Base-by-base conservation (phyloP, 2,888 invertebrate genomes). In the Drosophila buzzatii region DNA sequence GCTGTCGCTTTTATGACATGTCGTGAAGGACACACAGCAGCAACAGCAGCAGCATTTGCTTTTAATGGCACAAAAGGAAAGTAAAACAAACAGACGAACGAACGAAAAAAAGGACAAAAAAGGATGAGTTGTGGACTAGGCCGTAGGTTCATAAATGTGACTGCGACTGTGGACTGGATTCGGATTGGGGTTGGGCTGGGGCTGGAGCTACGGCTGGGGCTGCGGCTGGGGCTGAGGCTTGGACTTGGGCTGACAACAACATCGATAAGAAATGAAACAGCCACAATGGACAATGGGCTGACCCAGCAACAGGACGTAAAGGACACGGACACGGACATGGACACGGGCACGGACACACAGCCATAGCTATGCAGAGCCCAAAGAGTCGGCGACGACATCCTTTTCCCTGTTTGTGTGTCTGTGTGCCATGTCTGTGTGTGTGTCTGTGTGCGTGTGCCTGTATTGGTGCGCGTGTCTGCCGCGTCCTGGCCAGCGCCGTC, bases 381-480 rank as follows among this genome's bases (percentile, higher is more conserved):
- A 20, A 65, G 42, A 44, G 63, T 68, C 55, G 84, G 68, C 89
- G 84, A 69, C 89, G 89, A 84, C 90, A 90, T 85, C 89, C 85
- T 81, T 85, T 89, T 86, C 80, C 84, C 90, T 86, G 90, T 85
- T 90, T 77, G 80, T 71, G 69, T 57, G 41, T 41, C 35, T 55
- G 47, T 42, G 20, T 33, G 37, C 37, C 35, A 31, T 70, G 57
- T 53, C 56, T 69, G 65, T 68, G 51, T 65, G 39, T 8, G n/a
- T n/a, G 8, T 37, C 20, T 61, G n/a, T 60, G 53, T 59, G n/a
- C 49, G 45, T 53, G 66, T 57, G 65, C 57, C 73, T 70, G 90
- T 90, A 73, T 90, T 90, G 79, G 85, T 86, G 88, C 91, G 91
- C 85, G 85, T 86, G 85, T 85, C 85, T 85, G 85, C 82, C 70